A percentile compares a stretch with the other conserved stretches of the same genome.
Evolutionary conservation across 2,888 invertebrate species (phyloP).

Genomic region (Agrotis exclamationis): DNA sequence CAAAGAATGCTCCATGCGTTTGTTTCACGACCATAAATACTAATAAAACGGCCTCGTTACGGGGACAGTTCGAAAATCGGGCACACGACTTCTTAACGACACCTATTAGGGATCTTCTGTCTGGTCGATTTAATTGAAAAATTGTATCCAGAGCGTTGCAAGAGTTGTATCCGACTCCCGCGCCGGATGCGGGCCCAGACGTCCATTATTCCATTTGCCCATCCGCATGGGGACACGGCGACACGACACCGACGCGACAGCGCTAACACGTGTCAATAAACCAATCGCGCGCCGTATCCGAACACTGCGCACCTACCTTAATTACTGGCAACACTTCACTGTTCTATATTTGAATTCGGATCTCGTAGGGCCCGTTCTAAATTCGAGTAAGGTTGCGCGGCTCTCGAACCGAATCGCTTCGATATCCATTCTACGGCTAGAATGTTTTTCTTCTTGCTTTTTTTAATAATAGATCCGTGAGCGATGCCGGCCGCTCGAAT

Average conservation of each 20-base stretch:
- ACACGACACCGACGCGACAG: slow-evolving; percentile 70
- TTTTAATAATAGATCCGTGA: slow-evolving; percentile 85
- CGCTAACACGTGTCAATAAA: slow-evolving; percentile 85
- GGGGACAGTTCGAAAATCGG: slow-evolving; percentile 90
- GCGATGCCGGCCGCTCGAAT: slow-evolving; percentile 82
- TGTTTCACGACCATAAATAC: slow-evolving; percentile 89
- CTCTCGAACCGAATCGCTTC: slow-evolving; percentile 70
- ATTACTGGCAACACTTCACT: slow-evolving; percentile 76
- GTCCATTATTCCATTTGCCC: slow-evolving; percentile 90
- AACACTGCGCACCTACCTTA: slow-evolving; percentile 75
- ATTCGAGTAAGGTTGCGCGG: slow-evolving; percentile 73
- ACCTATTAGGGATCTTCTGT: slow-evolving; percentile 91
- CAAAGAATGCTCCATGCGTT: slow-evolving; percentile 80
- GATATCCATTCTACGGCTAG: slow-evolving; percentile 72
- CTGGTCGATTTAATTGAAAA: slow-evolving; percentile 91
- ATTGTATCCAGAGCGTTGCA: slow-evolving; percentile 90
- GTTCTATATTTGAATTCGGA: slow-evolving; percentile 82
- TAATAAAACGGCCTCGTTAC: slow-evolving; percentile 90
- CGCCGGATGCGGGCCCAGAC: slow-evolving; percentile 91
- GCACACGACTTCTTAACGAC: slow-evolving; percentile 91
- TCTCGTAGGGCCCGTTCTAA: slow-evolving; percentile 80
- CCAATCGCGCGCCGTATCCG: slow-evolving; percentile 76
- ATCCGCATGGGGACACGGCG: slow-evolving; percentile 88
- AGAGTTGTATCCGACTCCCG: slow-evolving; percentile 89
- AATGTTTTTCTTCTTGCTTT: slow-evolving; percentile 80